A percentile compares a stretch with the other conserved stretches of the same genome.
phyloP scores from a whole-genome alignment of 2,113 vertebrate species.

The Gnathonemus echidnorhynchus region DNA sequence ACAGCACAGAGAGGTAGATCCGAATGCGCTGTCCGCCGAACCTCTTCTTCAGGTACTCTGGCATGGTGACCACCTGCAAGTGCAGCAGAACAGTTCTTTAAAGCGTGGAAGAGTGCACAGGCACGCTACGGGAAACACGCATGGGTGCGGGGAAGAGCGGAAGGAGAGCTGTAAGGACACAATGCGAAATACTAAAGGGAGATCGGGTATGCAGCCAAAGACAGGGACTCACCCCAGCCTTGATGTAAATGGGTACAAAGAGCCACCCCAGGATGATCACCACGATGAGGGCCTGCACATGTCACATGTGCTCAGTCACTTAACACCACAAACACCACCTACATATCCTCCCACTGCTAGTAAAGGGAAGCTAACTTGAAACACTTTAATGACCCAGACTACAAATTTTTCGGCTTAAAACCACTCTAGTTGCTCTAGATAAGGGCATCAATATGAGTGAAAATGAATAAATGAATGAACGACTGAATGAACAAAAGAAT shows the following conservation, averaged over 20 bases:
- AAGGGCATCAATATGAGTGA: background rate
- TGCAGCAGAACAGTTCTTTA: background rate
- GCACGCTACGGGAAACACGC: background rate
- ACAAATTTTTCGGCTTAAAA: background rate
- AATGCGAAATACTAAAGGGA: background rate
- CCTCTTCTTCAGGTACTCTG: slow-evolving; percentile 86
- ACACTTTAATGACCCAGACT: background rate
- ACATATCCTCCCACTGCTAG: background rate
- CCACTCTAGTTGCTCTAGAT: background rate
- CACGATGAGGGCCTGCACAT: slow-evolving; percentile 74
- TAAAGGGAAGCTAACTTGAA: background rate
- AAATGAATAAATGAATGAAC: background rate
- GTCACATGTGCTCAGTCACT: slow-evolving; percentile 16
- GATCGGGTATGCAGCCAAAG: background rate
- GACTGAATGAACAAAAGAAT: background rate
- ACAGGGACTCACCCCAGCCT: slow-evolving; percentile 76
- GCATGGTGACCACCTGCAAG: slow-evolving; percentile 88
- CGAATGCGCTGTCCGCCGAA: slow-evolving; percentile 89
- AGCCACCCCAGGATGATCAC: slow-evolving; percentile 85
- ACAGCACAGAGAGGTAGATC: slow-evolving; percentile 85
- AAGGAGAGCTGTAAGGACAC: background rate
- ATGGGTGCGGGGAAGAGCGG: background rate
- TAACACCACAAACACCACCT: too few relatives aligned
- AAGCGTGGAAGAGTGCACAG: background rate
- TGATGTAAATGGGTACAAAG: slow-evolving; percentile 93